Base-by-base conservation (phyloP, 2,888 invertebrate genomes). In the Brachyptera risi region DNA sequence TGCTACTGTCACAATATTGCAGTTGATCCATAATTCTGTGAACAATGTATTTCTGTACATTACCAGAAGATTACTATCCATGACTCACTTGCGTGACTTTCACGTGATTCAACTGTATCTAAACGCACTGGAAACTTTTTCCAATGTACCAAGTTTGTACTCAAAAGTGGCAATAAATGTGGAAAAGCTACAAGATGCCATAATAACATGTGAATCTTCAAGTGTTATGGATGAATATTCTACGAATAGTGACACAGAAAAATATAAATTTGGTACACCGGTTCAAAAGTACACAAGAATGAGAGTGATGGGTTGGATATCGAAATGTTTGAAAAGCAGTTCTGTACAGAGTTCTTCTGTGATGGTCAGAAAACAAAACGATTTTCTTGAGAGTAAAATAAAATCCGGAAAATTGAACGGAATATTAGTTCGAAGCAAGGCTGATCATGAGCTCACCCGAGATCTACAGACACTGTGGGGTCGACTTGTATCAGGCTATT, bases 391-490 rank as follows among this genome's bases (percentile, higher is more conserved):
- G 11, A 11, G 11, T 7, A 31, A 7, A 11, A 31, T 31, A 31
- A 5, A 31, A 31, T 31, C 31, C 11, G 11, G 11, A 31, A 11
- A 5, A 5, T 31, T 31, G 31, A 31, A 31, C 11, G 11, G 31
- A 31, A 11, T 31, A 11, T 7, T 42, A 17, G 31, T 15, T 15
- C 60, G 60, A 37, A 23, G 35, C 4, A 2, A 50, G 9, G 4
- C 13, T 13, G 62, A 56, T 5, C 5, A 24, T n/a, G 21, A 40
- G 9, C 24, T 49, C 17, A 63, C 60, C 38, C 60, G 65, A 19
- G 64, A 61, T 56, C 13, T 64, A 5, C 62, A 65, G 11, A 61
- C 56, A 5, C 44, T 60, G 1, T 60, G 64, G 59, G 65, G 65
- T 2, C 56, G 42, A 23, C 21, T 65, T 11, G 59, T 49, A 11